Evolutionary conservation across 2,888 invertebrate species (phyloP), one percentile per base, ranked within the genome.

Genomic region (Microplitis manilae): DNA sequence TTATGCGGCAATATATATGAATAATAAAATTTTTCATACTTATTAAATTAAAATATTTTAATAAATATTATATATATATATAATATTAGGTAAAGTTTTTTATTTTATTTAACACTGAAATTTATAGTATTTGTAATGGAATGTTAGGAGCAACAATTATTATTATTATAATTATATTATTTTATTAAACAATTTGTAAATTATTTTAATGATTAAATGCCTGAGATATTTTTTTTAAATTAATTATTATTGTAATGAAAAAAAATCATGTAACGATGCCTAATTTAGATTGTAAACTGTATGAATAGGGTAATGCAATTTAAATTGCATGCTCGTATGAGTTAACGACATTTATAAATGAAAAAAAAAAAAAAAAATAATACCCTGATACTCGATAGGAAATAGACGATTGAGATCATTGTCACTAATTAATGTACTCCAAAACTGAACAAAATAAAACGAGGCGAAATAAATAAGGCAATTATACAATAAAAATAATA

Each of bases 341-440:
- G 77, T 80, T 81, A 77, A 77, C 80, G 80, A 84, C 79, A 83
- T 83, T 84, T 84, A 85, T 82, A 82, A 50, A 50, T 13, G 13
- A 13, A 8, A 50, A 50, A 30, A 30, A 30, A 2, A 30, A 30
- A 30, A 30, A 2, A 30, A 30, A 30, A 30, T 2, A 30, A 30
- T 30, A 83, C 84, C 81, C 84, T 81, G 82, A 83, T 85, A 84
- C 83, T 81, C 84, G 81, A 73, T 85, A 84, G 83, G 80, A 83
- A 83, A 81, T 85, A 84, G 79, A 77, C 61, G 81, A 81, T 82
- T 86, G 85, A 85, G 85, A 85, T 85, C 82, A 83, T 84, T 86
- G 86, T 86, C 85, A 85, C 85, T 50, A 83, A 85, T 80, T 85
- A 83, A 85, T 86, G 85, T 86, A 85, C 83, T 84, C 82, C 77